Conservation (phyloP, 2,888 invertebrate genomes). For the Lasioglossum figueresi region DNA sequence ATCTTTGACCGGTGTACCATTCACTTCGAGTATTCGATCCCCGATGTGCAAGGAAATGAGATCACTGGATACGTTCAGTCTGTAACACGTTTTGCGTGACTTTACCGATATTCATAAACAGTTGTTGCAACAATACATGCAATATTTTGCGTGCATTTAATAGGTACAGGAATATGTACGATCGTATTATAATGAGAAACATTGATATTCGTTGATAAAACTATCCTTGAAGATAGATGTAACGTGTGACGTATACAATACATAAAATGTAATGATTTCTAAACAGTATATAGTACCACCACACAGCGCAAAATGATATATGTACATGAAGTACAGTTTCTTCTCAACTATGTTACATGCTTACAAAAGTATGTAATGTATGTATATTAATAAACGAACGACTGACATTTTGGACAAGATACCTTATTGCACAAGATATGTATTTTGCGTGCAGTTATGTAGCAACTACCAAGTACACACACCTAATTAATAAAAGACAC, state of each 20-base stretch:
- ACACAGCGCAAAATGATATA: constrained; percentile 14
- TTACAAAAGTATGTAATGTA: constrained; percentile 25
- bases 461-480: constrained; percentile 66
- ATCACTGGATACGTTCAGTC: constrained; percentile 92
- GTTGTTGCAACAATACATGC: constrained; percentile 56
- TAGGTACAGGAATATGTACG: constrained; percentile 28
- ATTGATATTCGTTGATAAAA: constrained; percentile 4
- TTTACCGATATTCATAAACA: constrained; percentile 25
- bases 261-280: constrained; percentile 4
- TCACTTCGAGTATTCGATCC: constrained; percentile 96
- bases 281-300: not conserved
- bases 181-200: constrained; percentile 26
- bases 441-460: constrained; percentile 55
- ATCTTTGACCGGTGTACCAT: constrained; percentile 94
- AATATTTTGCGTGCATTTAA: constrained; percentile 64
- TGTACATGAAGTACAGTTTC: constrained; percentile 20
- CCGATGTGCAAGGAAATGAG: constrained; percentile 94
- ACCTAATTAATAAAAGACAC: constrained; percentile 48
- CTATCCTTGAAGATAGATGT: constrained; percentile 10
- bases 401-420: constrained; percentile 34
- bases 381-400: constrained; percentile 24
- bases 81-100: constrained; percentile 81
- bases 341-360: constrained; percentile 52
- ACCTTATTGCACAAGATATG: constrained; percentile 42
- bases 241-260: constrained; percentile 7